Evolutionary conservation across 2,797 vertebrate species (phyloP), one percentile per base, ranked within the genome.

Genomic region (Garrulus glandarius): DNA sequence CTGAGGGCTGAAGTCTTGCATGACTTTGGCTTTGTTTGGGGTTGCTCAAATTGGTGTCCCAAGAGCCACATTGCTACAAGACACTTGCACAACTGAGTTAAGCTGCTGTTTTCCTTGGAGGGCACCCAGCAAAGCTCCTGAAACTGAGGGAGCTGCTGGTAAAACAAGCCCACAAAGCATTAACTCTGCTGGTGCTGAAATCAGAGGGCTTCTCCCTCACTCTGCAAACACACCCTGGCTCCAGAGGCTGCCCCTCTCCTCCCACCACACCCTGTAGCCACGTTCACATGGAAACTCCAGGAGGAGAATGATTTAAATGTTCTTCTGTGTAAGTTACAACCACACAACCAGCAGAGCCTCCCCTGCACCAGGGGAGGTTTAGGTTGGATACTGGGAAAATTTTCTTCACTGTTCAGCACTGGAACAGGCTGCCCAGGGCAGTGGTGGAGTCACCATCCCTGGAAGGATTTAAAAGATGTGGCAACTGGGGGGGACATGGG

Each of bases 231-330:
- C 32, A 10, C 3, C 2, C 11, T 24, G 39, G 67, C 47, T 76
- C 24, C 69, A 56, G 63, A 50, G 50, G 43, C 41, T 27, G 15
- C 10, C 14, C 41, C 29, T 34, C 57, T 49, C 22, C 53, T 34
- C 57, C 53, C 23, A 5, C 5, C 32, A 12, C 60, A 46, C 6
- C 0, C 37, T 27, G 34, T 46, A 81, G 83, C 46, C 50, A 46
- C 2, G 2, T 7, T 13, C 36, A 4, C 0, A 1, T 7, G 10
- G 44, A 24, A 29, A 10, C 18, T 57, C 36, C 55, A 59, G 47
- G 8, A 68, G 24, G 23, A 57, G 47, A 21, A 71, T 27, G 5
- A 55, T 11, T 63, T 39, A 10, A 84, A 32, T 3, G 1, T 13
- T 3, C 2, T 13, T 9, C 34, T 37, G 24, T 16, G 44, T 32